A percentile compares a stretch with the other conserved stretches of the same genome.
Conservation (phyloP, 2,113 vertebrate species). For the Peromyscus maniculatus region DNA sequence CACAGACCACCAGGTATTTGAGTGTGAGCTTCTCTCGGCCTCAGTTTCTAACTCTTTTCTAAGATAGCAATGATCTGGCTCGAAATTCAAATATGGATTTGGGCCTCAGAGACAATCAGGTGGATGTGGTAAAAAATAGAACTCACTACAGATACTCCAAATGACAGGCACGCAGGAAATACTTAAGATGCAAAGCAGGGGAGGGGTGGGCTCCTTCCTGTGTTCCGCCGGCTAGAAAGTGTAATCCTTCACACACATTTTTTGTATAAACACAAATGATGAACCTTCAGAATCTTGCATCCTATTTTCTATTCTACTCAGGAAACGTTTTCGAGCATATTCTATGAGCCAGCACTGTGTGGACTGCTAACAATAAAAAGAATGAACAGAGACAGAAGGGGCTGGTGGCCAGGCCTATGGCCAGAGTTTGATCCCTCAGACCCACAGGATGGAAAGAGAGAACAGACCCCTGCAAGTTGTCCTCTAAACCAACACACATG, state of each 20-base stretch:
- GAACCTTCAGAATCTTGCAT: not conserved
- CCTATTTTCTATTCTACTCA: not conserved
- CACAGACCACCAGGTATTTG: not conserved
- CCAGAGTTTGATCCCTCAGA: not conserved
- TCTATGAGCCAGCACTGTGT: not conserved
- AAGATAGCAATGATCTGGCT: constrained; percentile 12
- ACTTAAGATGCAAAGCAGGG: not conserved
- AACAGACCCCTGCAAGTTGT: not conserved
- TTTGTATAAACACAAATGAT: not conserved
- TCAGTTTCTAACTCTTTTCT: not conserved
- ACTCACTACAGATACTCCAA: not conserved
- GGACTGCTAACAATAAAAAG: not conserved
- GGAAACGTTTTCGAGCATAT: not conserved
- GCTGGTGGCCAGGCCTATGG: not conserved
- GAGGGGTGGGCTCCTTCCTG: not conserved
- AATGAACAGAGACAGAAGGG: not conserved
- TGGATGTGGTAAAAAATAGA: not conserved
- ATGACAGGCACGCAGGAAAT: not conserved
- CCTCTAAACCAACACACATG: not conserved
- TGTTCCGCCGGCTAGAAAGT: not conserved
- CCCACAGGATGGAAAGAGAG: not conserved
- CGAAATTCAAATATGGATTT: not conserved
- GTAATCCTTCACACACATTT: not conserved
- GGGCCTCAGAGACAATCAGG: constrained; percentile 13
- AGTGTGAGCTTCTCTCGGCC: not conserved